Evolutionary conservation across 2,888 invertebrate genomes (phyloP).

Genomic region (Nudaria mundana): DNA sequence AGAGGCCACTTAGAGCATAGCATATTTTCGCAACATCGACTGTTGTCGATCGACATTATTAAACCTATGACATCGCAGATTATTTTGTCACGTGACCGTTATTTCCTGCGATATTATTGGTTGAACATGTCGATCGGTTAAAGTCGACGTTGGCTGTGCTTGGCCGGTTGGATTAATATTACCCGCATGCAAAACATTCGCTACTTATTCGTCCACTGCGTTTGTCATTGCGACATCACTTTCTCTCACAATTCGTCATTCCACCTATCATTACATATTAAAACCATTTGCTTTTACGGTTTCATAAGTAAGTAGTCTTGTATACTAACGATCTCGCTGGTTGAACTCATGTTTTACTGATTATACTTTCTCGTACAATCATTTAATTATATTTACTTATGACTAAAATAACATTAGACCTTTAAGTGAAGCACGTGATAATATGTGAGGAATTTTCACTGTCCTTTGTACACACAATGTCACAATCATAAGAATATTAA

Average conservation of each 20-base stretch:
- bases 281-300: constrained; percentile 28
- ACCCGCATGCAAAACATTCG: constrained; percentile 29
- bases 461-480: neutral
- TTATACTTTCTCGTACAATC: constrained; percentile 22
- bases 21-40: no score
- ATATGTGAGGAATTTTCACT: neutral
- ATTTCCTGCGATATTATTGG: no score
- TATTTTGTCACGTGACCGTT: no score
- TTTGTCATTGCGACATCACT: constrained; percentile 67
- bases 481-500: neutral
- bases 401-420: no score
- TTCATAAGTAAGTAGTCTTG: constrained; percentile 10
- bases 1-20: no score
- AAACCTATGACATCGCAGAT: no score
- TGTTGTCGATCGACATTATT: no score
- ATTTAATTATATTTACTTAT: constrained; percentile 16
- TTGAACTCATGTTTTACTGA: constrained; percentile 18
- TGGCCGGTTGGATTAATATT: no score
- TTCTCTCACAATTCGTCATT: constrained; percentile 60
- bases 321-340: constrained; percentile 15
- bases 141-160: no score
- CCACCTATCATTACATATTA: constrained; percentile 26
- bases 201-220: constrained; percentile 32
- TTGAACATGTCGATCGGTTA: no score
- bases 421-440: neutral